These are phyloP conservation scores for Cepaea hortensis DNA, from an alignment of 2,888 invertebrate species.

Conservation along the genomic window DNA sequence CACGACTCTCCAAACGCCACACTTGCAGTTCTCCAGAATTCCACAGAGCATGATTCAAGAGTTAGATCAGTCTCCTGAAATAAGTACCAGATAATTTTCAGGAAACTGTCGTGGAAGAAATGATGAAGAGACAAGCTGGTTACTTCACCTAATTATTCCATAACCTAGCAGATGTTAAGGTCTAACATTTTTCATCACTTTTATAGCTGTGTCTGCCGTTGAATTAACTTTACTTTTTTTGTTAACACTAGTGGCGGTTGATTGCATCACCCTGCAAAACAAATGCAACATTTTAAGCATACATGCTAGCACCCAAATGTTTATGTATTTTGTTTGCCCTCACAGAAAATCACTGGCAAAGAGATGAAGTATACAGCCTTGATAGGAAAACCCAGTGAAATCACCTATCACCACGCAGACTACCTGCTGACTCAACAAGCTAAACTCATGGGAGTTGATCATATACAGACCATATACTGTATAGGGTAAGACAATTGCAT, in stretches of 20 bases:
- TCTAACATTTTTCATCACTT: background rate
- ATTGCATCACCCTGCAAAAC: too few relatives aligned
- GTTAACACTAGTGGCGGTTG: background rate
- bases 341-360: conserved; percentile 80
- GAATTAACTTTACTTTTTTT: background rate
- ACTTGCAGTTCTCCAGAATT: too few relatives aligned
- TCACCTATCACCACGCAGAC: conserved; percentile 82
- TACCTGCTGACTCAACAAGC: conserved; percentile 80
- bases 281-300: background rate
- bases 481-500: conserved; percentile 79
- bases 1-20: too few relatives aligned
- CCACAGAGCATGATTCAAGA: too few relatives aligned
- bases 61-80: too few relatives aligned
- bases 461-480: conserved; percentile 80
- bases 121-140: too few relatives aligned
- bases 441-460: conserved; percentile 77
- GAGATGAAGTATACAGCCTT: conserved; percentile 81
- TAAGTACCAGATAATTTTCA: too few relatives aligned
- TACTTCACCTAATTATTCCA: too few relatives aligned
- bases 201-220: background rate
- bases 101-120: too few relatives aligned
- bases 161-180: too few relatives aligned
- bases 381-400: conserved; percentile 83
- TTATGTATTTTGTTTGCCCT: background rate
- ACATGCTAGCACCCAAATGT: too few relatives aligned